Evolutionary conservation across 2,888 invertebrate genomes (phyloP).

Genomic region (Nephrotoma flavescens): DNA sequence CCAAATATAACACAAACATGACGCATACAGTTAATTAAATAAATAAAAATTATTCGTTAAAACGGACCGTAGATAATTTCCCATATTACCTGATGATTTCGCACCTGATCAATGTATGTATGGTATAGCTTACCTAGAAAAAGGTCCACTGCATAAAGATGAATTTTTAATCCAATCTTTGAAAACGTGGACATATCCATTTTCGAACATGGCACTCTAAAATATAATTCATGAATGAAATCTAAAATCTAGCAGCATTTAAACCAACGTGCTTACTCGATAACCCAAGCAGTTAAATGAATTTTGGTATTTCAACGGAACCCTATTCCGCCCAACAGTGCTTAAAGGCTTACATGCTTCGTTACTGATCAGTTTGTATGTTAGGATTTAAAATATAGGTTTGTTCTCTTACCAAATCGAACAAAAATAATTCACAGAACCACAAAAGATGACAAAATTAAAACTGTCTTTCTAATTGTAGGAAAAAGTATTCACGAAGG

Average conservation of each 20-base stretch:
- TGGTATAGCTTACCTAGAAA: neutral
- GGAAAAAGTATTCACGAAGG: no score
- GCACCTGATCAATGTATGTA: neutral
- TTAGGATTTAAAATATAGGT: no score
- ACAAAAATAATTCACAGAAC: no score
- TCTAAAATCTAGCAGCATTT: neutral
- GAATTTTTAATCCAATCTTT: neutral
- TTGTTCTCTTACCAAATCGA: no score
- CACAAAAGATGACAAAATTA: no score
- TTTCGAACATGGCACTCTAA: neutral
- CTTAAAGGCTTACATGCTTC: no score
- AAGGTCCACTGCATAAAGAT: neutral
- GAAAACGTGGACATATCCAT: neutral
- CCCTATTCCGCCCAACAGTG: neutral
- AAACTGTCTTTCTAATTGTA: no score
- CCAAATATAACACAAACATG: neutral
- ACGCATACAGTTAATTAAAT: neutral
- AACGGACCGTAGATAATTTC: neutral
- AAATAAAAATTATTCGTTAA: neutral
- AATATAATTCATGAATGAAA: neutral
- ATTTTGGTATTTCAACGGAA: neutral
- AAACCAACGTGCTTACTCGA: neutral
- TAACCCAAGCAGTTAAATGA: neutral
- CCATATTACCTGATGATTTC: neutral
- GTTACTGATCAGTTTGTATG: no score